Evolutionary conservation across 2,888 invertebrate species (phyloP).

Genomic region (Caenorhabditis afra): DNA sequence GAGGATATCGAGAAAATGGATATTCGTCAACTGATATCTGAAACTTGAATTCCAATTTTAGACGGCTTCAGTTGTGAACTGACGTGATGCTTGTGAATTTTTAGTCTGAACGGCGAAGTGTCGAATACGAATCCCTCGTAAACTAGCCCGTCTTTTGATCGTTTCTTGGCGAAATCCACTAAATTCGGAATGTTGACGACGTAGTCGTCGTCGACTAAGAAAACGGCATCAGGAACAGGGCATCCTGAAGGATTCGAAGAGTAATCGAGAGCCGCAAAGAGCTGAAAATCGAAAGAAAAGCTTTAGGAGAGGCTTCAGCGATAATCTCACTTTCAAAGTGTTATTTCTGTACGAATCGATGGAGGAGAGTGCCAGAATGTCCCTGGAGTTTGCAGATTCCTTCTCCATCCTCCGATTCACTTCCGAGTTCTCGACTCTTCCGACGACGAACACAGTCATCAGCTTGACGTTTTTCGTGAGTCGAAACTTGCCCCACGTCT

Average conservation of each 20-base stretch:
- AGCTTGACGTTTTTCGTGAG: slow-evolving; percentile 49
- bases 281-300: no score
- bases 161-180: slow-evolving; percentile 39
- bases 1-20: slow-evolving; percentile 77
- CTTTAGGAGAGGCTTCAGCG: not conserved
- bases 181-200: slow-evolving; percentile 70
- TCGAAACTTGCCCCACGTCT: slow-evolving; percentile 63
- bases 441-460: slow-evolving; percentile 66
- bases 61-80: slow-evolving; percentile 1
- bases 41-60: slow-evolving; percentile 4
- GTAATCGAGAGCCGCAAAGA: slow-evolving; percentile 55
- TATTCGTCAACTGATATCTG: slow-evolving; percentile 75
- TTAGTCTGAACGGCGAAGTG: slow-evolving; percentile 75
- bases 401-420: slow-evolving; percentile 21
- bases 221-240: slow-evolving; percentile 67
- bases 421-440: slow-evolving; percentile 10
- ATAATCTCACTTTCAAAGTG: slow-evolving; percentile 69
- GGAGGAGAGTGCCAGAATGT: slow-evolving; percentile 69
- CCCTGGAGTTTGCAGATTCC: slow-evolving; percentile 61
- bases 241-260: slow-evolving; percentile 42
- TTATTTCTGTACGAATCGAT: slow-evolving; percentile 75
- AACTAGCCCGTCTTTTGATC: slow-evolving; percentile 37
- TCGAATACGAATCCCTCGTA: slow-evolving; percentile 76
- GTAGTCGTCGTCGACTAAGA: slow-evolving; percentile 79
- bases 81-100: slow-evolving; percentile 71